These are phyloP conservation scores for Ctenicera cuprea DNA, from an alignment of 2,888 invertebrate species.

Conservation along the genomic window DNA sequence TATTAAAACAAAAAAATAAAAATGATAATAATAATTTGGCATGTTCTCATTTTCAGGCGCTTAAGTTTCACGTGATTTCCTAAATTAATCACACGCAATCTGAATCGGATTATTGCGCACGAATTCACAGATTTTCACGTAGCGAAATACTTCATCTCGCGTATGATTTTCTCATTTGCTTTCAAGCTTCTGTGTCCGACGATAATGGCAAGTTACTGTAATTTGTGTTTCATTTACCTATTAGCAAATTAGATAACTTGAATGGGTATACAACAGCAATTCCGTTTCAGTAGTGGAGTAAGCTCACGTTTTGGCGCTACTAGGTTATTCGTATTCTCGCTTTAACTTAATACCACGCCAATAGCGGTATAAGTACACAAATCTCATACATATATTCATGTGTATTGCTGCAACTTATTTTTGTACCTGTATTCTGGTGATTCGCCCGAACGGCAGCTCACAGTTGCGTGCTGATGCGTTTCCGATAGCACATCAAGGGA, in stretches of 20 bases:
- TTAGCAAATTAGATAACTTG: slow-evolving; percentile 14
- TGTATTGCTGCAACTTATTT: slow-evolving; percentile 57
- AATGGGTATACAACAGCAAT: not conserved
- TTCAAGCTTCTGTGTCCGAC: slow-evolving; percentile 12
- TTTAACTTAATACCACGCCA: slow-evolving; percentile 43
- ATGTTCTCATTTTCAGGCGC: slow-evolving; percentile 18
- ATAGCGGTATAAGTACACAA: slow-evolving; percentile 44
- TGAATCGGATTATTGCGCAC: slow-evolving; percentile 32
- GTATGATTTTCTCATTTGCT: slow-evolving; percentile 23
- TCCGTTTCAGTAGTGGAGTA: not conserved
- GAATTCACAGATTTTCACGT: slow-evolving; percentile 32
- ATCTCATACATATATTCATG: slow-evolving; percentile 59
- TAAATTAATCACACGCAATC: slow-evolving; percentile 32
- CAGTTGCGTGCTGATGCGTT: slow-evolving; percentile 61
- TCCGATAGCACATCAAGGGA: slow-evolving; percentile 57
- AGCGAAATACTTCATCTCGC: slow-evolving; percentile 25
- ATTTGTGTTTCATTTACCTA: slow-evolving; percentile 19
- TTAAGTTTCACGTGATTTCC: slow-evolving; percentile 19
- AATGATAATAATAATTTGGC: slow-evolving; percentile 9
- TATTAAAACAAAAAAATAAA: not conserved
- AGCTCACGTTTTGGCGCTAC: slow-evolving; percentile 10
- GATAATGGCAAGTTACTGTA: slow-evolving; percentile 9
- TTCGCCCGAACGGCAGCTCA: slow-evolving; percentile 50
- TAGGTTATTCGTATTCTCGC: slow-evolving; percentile 29
- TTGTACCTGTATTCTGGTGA: slow-evolving; percentile 56